Percentiles rank a stretch among this genome's conserved stretches.
Conservation (phyloP, 2,797 vertebrate genomes). For the Morus bassanus region DNA sequence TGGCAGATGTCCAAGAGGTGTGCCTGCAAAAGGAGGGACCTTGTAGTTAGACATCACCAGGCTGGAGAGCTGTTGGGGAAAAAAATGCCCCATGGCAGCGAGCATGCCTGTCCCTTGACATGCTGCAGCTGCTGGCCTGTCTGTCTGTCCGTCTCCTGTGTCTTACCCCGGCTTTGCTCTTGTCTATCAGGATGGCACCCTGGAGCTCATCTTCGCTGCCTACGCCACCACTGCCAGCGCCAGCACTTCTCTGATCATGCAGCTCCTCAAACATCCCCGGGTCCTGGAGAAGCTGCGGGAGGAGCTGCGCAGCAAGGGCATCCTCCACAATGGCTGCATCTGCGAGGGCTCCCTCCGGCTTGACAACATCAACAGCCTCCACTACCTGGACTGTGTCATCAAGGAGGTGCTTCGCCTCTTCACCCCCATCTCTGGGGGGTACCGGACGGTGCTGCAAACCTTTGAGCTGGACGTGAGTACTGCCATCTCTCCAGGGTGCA, state of each 20-base stretch:
- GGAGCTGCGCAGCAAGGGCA: conserved; percentile 86
- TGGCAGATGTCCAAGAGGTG: not conserved
- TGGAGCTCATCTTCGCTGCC: conserved; percentile 95
- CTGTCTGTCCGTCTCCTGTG: fast-evolving
- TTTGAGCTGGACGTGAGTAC: conserved; percentile 94
- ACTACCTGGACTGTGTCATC: conserved; percentile 96
- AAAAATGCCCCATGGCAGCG: not conserved
- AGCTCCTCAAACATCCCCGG: conserved; percentile 88
- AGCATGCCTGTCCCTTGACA: fast-evolving
- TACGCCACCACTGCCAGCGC: conserved; percentile 95
- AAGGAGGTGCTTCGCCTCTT: conserved; percentile 97
- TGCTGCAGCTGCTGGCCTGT: not conserved
- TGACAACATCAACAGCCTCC: conserved; percentile 85
- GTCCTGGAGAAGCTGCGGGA: conserved; percentile 93
- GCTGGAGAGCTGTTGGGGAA: not conserved
- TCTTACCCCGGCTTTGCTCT: not conserved
- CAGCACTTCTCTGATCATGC: conserved; percentile 96
- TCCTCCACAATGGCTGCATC: conserved; percentile 90
- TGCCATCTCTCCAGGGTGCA: fast-evolving
- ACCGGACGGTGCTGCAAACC: conserved; percentile 95
- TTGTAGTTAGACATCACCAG: not conserved
- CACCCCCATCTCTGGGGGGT: conserved; percentile 92
- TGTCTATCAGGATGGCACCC: conserved; percentile 78
- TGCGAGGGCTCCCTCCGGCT: conserved; percentile 88
- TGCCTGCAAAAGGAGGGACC: not conserved